Conservation (phyloP, 1,140 invertebrate genomes). For the Saxidomus purpurata region DNA sequence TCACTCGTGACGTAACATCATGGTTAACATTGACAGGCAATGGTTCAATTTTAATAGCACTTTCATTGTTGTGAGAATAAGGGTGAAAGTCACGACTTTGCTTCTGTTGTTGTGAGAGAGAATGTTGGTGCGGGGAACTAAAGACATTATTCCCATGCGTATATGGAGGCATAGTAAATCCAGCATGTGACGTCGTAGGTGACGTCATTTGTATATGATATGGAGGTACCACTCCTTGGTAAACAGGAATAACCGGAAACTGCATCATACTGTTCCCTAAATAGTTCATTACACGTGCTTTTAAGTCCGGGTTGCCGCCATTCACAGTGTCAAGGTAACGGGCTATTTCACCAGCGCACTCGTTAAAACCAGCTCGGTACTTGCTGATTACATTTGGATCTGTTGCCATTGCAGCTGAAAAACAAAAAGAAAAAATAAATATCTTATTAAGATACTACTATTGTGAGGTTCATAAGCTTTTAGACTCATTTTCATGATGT, state of each 20-base stretch:
- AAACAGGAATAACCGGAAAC: constrained; percentile 66
- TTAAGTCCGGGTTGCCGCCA: constrained; percentile 90
- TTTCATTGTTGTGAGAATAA: neutral
- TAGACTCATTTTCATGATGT: too few relatives aligned
- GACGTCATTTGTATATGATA: constrained; percentile 59
- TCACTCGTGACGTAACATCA: constrained; percentile 13
- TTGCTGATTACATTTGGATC: constrained; percentile 94
- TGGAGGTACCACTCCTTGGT: constrained; percentile 54
- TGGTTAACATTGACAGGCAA: neutral
- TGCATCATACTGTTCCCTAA: constrained; percentile 68
- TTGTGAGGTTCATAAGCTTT: too few relatives aligned
- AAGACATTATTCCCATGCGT: neutral
- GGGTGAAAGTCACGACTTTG: neutral
- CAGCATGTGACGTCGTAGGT: constrained; percentile 22
- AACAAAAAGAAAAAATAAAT: constrained; percentile 17
- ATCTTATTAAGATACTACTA: too few relatives aligned
- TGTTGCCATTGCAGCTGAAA: constrained; percentile 91
- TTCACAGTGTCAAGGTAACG: constrained; percentile 94
- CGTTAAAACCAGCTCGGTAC: constrained; percentile 95
- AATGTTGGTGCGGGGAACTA: neutral
- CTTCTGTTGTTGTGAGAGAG: neutral
- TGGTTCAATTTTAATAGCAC: constrained; percentile 34
- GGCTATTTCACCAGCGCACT: constrained; percentile 94
- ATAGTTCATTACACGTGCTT: constrained; percentile 71
- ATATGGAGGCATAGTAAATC: constrained; percentile 24